phyloP scores from a whole-genome alignment of 2,797 vertebrate genomes.

The Rhincodon typus region DNA sequence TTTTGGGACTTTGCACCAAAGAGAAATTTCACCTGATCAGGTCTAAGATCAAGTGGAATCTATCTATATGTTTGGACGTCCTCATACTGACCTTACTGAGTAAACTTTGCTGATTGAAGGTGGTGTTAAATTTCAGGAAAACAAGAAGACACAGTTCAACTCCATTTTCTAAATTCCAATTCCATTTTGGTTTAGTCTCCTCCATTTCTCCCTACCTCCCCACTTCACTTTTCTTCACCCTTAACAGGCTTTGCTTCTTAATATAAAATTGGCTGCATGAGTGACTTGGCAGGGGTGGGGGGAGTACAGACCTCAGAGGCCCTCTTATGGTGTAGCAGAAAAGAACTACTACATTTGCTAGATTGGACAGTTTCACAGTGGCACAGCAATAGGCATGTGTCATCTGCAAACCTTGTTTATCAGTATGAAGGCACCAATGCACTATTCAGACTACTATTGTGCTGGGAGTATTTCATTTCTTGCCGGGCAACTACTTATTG shows the following conservation, averaged over 20 bases:
- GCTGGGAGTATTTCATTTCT: background rate
- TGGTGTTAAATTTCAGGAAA: background rate
- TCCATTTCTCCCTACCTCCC: too few species aligned
- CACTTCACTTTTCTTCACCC: too few species aligned
- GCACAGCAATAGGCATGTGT: background rate
- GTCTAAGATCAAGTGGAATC: background rate
- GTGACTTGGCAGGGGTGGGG: too few species aligned
- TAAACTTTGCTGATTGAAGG: background rate
- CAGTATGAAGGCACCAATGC: background rate
- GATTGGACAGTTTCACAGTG: background rate
- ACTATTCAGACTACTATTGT: background rate
- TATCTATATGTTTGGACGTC: background rate
- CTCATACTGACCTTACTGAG: background rate
- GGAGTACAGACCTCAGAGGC: too few species aligned
- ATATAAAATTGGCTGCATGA: too few species aligned
- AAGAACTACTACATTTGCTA: background rate
- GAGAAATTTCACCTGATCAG: background rate
- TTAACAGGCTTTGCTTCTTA: too few species aligned
- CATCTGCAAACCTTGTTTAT: background rate
- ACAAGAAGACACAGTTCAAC: too few species aligned
- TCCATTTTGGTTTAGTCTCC: too few species aligned
- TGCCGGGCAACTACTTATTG: background rate
- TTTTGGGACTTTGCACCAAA: background rate
- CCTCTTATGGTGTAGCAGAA: too few species aligned
- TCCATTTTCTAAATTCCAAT: too few species aligned